phyloP scores from a whole-genome alignment of 2,113 vertebrate genomes.

The Pardalotus punctatus region DNA sequence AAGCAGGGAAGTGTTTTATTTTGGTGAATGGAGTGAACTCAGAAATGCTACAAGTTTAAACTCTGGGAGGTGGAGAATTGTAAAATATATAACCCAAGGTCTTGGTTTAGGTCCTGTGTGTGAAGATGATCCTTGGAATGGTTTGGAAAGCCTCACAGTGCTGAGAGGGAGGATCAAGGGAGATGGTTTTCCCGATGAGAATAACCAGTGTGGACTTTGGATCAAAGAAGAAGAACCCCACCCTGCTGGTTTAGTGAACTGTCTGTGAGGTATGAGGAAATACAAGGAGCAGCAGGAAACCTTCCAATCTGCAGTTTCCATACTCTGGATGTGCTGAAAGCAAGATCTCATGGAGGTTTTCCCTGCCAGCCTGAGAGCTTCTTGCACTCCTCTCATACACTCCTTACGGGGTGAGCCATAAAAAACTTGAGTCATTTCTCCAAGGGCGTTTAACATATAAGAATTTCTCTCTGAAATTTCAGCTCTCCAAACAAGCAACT shows the following conservation, averaged over 20 bases:
- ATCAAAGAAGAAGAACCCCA: not conserved
- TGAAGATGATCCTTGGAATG: not conserved
- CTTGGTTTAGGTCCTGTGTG: not conserved
- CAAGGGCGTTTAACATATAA: not conserved
- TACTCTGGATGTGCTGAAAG: not conserved
- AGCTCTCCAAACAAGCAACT: not conserved
- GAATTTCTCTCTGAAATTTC: not conserved
- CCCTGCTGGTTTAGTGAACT: not conserved
- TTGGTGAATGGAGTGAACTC: not conserved
- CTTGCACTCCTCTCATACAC: not conserved
- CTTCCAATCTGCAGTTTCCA: not conserved
- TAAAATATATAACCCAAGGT: not conserved
- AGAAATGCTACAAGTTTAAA: rapidly evolving
- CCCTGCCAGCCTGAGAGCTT: not conserved
- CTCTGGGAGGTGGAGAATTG: not conserved
- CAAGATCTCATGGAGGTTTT: not conserved
- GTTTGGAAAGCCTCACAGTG: not conserved
- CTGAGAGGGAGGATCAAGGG: not conserved
- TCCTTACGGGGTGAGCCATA: not conserved
- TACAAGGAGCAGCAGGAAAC: not conserved
- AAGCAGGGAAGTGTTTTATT: not conserved
- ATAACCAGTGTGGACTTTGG: not conserved
- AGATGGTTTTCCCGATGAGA: not conserved
- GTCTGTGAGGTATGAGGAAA: not conserved
- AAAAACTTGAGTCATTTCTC: not conserved